phyloP scores from a whole-genome alignment of 2,797 vertebrate genomes.

The Cossypha polioptera region DNA sequence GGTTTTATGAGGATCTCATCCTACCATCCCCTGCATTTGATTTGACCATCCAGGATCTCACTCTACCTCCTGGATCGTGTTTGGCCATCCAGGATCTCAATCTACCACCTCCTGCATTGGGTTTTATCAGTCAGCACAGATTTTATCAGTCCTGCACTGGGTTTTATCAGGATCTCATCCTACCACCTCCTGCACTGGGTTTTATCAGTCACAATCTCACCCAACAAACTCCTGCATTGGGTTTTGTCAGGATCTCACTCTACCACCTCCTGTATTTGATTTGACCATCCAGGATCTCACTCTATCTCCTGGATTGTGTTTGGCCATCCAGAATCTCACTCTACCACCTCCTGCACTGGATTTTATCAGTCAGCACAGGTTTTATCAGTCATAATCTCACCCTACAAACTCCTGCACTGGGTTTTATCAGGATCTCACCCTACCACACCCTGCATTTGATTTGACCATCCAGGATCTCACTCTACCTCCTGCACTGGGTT shows the following conservation, averaged over 20 bases:
- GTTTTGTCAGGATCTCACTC: fast-evolving
- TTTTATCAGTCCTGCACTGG: too few species aligned
- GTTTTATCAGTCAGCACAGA: neutral
- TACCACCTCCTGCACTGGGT: fast-evolving
- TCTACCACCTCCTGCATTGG: fast-evolving
- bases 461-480: neutral
- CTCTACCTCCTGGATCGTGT: fast-evolving
- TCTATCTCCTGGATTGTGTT: fast-evolving
- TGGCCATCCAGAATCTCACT: neutral
- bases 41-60: neutral
- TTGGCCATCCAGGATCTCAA: fast-evolving
- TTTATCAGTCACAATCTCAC: too few species aligned
- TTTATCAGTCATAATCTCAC: neutral
- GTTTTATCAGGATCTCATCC: fast-evolving
- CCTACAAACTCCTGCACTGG: neutral
- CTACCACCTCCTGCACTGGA: neutral
- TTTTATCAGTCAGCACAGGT: neutral
- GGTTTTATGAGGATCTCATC: fast-evolving
- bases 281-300: neutral
- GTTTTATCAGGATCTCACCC: fast-evolving
- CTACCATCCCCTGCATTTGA: too few species aligned
- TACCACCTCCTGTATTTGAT: fast-evolving
- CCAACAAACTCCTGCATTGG: fast-evolving
- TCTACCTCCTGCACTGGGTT: neutral
- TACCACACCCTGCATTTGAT: fast-evolving